Base-by-base conservation (phyloP, 2,113 vertebrate species). In the Platichthys stellatus region DNA sequence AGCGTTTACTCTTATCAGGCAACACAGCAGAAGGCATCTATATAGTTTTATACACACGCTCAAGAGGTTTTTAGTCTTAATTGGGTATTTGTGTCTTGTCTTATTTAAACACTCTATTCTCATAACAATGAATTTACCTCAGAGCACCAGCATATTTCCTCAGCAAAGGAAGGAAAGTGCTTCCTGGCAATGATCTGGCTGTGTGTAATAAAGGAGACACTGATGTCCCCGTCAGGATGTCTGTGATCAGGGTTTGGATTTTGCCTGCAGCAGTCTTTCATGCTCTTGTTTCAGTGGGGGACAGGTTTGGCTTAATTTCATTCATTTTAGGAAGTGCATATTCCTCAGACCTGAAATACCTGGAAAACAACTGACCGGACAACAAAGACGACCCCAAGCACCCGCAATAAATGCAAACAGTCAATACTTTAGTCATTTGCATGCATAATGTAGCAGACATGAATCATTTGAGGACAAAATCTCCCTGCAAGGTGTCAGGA, bases 31-130 rank as follows among this genome's bases (percentile, higher is more conserved):
- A 72, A 49, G 71, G 66, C 28, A 43, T 71, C 54, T 23, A 20
- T 4, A 45, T 38, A 43, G 21, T 9, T 63, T 79, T 58, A 59
- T 10, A 24, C 31, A 45, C 53, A 49, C 10, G 45, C 23, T n/a
- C 2, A n/a, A 40, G 17, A 65, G 13, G 35, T 54, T 21, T 63
- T 80, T 11, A 18, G 11, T 65, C 35, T 43, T 66, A 63, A 64
- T 51, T 65, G n/a, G n/a, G 6, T 58, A 31, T 14, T 66, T 66
- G 35, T 76, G 76, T 71, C 53, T 5, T 76, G 63, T 23, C 47
- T 70, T 63, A 63, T 12, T 65, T 64, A 54, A 80, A 57, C 31
- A 63, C 23, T 0, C 15, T 43, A 15, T 49, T 67, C 51, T 71
- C 18, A 53, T 5, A 54, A 63, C 23, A 69, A 2, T 53, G 7